Percentiles rank a stretch among this genome's conserved stretches.
Evolutionary conservation across 2,888 invertebrate species (phyloP).

Genomic region (Pterostichus niger): DNA sequence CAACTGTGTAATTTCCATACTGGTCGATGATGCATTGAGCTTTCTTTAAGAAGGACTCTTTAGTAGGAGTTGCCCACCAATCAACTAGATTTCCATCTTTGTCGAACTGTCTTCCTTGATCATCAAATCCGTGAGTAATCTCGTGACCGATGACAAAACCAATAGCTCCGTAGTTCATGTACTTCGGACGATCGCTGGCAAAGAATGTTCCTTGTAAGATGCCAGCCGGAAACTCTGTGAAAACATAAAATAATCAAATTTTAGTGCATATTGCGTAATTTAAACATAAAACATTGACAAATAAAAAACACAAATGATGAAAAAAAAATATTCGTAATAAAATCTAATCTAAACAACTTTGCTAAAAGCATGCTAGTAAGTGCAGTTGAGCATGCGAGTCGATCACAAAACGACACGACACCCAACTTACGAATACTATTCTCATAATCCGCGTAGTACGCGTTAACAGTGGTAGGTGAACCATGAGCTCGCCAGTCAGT

Average conservation of each 20-base stretch:
- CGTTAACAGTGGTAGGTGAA: slow-evolving; percentile 79
- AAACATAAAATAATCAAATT: background rate
- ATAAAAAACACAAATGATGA: background rate
- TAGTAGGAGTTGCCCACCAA: slow-evolving; percentile 95
- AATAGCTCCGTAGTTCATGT: slow-evolving; percentile 95
- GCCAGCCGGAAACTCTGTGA: slow-evolving; percentile 94
- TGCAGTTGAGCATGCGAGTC: slow-evolving; percentile 39
- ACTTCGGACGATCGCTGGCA: slow-evolving; percentile 91
- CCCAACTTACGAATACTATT: slow-evolving; percentile 79
- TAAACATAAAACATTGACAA: too few species aligned
- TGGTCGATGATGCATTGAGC: slow-evolving; percentile 96
- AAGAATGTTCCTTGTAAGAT: slow-evolving; percentile 96
- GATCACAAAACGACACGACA: slow-evolving; percentile 49
- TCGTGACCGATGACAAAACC: slow-evolving; percentile 96
- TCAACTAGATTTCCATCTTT: slow-evolving; percentile 93
- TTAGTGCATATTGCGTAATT: too few species aligned
- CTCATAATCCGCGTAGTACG: slow-evolving; percentile 79
- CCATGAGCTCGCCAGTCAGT: slow-evolving; percentile 80
- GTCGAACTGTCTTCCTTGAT: slow-evolving; percentile 95
- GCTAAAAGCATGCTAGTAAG: background rate
- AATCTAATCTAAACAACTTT: background rate
- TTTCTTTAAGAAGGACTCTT: slow-evolving; percentile 89
- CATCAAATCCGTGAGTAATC: slow-evolving; percentile 94
- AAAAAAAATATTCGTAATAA: background rate
- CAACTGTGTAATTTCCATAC: slow-evolving; percentile 93